These are phyloP conservation scores for Polypedilum vanderplanki DNA, from an alignment of 1,140 invertebrate species.

Conservation along the genomic window DNA sequence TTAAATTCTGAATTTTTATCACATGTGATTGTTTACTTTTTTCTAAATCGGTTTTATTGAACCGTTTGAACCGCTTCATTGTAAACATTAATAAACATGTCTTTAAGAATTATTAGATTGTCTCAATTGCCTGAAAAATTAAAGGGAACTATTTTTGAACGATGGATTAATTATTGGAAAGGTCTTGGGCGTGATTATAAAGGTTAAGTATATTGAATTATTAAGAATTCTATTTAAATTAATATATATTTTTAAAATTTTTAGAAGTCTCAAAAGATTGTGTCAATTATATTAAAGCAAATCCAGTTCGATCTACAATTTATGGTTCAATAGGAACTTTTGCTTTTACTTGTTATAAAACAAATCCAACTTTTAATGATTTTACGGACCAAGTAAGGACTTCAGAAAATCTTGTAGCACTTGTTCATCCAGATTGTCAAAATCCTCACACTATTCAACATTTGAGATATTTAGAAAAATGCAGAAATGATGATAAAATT, in stretches of 20 bases:
- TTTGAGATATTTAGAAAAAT: conserved; percentile 54
- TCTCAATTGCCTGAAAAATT: conserved; percentile 45
- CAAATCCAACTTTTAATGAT: conserved; percentile 59
- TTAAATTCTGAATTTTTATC: no score
- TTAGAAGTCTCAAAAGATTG: conserved; percentile 50
- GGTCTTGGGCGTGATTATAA: conserved; percentile 53
- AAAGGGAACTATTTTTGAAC: conserved; percentile 57
- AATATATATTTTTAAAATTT: background rate
- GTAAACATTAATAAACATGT: background rate
- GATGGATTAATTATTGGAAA: conserved; percentile 57
- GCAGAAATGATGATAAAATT: conserved; percentile 59
- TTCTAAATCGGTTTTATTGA: background rate
- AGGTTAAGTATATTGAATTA: background rate
- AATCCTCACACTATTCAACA: conserved; percentile 60
- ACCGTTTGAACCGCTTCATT: background rate
- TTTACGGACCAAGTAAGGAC: conserved; percentile 54
- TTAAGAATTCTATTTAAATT: background rate
- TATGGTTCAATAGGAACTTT: conserved; percentile 45
- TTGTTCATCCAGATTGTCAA: conserved; percentile 55
- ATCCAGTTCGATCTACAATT: conserved; percentile 49
- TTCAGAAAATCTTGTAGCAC: conserved; percentile 54
- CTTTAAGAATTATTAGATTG: conserved; percentile 35
- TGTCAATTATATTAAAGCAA: conserved; percentile 49
- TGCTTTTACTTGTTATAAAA: conserved; percentile 44
- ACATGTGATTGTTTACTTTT: no score